Percentiles rank a stretch among this genome's conserved stretches.
Evolutionary conservation across 1,140 invertebrate species (phyloP).

Genomic region (Drosophila parabipectinata): DNA sequence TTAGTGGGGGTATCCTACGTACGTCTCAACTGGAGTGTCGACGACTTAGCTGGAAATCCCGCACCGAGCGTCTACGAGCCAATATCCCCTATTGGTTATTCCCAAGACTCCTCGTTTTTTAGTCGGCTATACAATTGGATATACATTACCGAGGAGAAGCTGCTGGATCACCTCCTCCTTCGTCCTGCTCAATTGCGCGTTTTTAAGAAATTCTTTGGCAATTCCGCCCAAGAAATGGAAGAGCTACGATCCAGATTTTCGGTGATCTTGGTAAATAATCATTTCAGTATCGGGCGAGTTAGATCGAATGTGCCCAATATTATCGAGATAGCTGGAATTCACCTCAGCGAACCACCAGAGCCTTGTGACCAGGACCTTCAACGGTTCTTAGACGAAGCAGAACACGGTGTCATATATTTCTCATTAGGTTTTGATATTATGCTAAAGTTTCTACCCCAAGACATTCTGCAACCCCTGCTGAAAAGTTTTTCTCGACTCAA

Average conservation of each 20-base stretch:
- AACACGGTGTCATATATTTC: conserved; percentile 86
- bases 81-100: conserved; percentile 54
- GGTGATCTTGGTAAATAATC: conserved; percentile 62
- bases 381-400: conserved; percentile 85
- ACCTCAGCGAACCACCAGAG: conserved; percentile 80
- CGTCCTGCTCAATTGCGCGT: conserved; percentile 66
- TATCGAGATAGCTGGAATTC: conserved; percentile 85
- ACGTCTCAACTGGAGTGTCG: conserved; percentile 34
- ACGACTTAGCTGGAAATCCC: conserved; percentile 43
- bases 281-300: conserved; percentile 58
- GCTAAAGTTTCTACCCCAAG: conserved; percentile 84
- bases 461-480: conserved; percentile 74
- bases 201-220: conserved; percentile 59
- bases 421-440: conserved; percentile 86
- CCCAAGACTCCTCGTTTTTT: conserved; percentile 69
- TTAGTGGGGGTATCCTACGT: conserved; percentile 54
- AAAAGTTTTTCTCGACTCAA: conserved; percentile 36
- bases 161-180: conserved; percentile 16
- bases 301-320: conserved; percentile 64
- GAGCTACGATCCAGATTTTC: conserved; percentile 40
- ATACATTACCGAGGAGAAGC: conserved; percentile 45
- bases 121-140: conserved; percentile 79
- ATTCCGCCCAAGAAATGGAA: conserved; percentile 16
- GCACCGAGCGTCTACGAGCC: conserved; percentile 74
- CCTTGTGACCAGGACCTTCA: conserved; percentile 74